Evolutionary conservation across 2,888 invertebrate genomes (phyloP).

Genomic region (Leucoma salicis): DNA sequence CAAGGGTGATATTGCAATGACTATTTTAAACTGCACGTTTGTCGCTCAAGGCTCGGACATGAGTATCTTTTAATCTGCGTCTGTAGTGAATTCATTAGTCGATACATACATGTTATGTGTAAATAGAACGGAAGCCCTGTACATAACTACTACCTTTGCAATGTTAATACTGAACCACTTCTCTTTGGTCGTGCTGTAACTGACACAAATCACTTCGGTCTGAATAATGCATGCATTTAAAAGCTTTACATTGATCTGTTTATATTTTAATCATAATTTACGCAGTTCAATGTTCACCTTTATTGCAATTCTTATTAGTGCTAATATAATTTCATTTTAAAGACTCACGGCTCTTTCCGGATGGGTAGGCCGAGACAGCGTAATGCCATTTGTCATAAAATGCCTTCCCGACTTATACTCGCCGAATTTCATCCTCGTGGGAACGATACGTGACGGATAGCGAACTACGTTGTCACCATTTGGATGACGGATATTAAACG

Average conservation of each 20-base stretch:
- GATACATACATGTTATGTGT: conserved; percentile 59
- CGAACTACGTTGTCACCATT: no score
- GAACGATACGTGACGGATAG: no score
- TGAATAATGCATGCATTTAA: conserved; percentile 20
- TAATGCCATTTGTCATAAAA: no score
- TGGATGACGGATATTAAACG: no score
- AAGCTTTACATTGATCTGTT: not conserved
- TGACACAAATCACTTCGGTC: conserved; percentile 28
- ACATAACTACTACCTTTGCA: conserved; percentile 57
- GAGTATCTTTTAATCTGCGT: conserved; percentile 72
- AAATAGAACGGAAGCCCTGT: conserved; percentile 74
- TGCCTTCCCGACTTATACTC: no score
- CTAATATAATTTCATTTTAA: no score
- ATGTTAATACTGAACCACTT: conserved; percentile 37
- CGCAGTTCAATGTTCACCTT: no score
- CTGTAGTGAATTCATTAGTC: conserved; percentile 73
- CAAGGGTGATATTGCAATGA: conserved; percentile 34
- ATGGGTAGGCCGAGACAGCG: no score
- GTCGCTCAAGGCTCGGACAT: conserved; percentile 49
- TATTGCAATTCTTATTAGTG: no score
- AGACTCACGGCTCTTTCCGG: no score
- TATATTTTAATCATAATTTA: not conserved
- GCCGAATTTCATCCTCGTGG: no score
- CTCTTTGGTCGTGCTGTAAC: conserved; percentile 24
- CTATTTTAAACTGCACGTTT: conserved; percentile 13